Percentiles rank a stretch among this genome's conserved stretches.
Conservation (phyloP, 35 echinoderm and acorn worm species). For the Chiridota heheva region DNA sequence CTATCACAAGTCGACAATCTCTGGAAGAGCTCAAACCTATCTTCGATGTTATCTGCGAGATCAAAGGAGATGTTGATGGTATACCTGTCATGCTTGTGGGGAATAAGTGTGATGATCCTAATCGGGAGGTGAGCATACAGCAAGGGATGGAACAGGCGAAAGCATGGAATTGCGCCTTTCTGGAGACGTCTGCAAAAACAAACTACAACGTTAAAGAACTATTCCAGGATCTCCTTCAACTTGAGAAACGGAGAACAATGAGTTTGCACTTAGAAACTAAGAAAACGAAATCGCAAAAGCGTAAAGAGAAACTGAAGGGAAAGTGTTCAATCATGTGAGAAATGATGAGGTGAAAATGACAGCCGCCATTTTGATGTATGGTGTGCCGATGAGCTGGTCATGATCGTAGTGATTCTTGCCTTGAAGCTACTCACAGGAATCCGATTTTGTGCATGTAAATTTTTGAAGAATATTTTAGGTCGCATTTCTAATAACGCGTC, state of each 20-base stretch:
- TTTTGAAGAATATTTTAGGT: no score
- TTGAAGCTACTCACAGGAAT: no score
- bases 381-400: no score
- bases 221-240: slow-evolving; percentile 95
- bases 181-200: slow-evolving; percentile 98
- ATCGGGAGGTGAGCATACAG: slow-evolving; percentile 88
- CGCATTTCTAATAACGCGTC: no score
- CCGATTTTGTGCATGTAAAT: no score
- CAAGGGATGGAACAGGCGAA: slow-evolving; percentile 89
- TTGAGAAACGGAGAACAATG: slow-evolving; percentile 97
- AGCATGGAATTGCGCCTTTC: slow-evolving; percentile 82
- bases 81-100: slow-evolving; percentile 98
- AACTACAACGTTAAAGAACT: slow-evolving; percentile 99
- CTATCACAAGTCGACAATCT: slow-evolving; percentile 95
- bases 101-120: slow-evolving; percentile 96
- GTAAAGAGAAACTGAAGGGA: slow-evolving; percentile 95
- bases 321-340: slow-evolving; percentile 97
- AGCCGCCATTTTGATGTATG: no score
- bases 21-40: slow-evolving; percentile 98
- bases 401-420: no score
- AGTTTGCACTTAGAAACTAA: slow-evolving; percentile 97
- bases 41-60: slow-evolving; percentile 89
- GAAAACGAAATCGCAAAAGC: slow-evolving; percentile 97
- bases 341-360: no score
- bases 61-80: slow-evolving; percentile 96